Base-by-base conservation (phyloP, 2,888 invertebrate genomes). In the Hipparchia sbordonii region DNA sequence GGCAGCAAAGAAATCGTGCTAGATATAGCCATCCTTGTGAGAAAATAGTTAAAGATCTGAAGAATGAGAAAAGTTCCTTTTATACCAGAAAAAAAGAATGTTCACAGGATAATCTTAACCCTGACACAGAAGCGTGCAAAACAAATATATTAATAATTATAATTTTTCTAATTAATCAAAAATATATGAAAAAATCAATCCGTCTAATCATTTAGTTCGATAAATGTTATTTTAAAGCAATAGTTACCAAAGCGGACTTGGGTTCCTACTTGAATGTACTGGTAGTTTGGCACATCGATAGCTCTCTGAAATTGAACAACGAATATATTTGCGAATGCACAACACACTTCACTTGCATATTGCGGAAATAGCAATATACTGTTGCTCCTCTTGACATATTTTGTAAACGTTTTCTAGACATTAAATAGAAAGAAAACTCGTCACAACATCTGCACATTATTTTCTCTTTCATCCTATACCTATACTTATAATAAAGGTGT, bases 311-410 rank as follows among this genome's bases (percentile, higher is more conserved):
- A 51, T 68, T 23, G 59, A 68, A 59, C 68, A 60, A 46, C 23
- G 67, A 33, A 59, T 68, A 68, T 68, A 54, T 48, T 68, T 68
- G 51, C 68, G 68, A 57, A 68, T 68, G 51, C 68, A 59, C 59
- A 60, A 68, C 68, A 51, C 68, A 68, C 59, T 68, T 68, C 67
- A 68, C 59, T 68, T 60, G 67, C 67, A 68, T 51, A 68, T 48
- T 68, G 68, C 59, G 68, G 51, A 60, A 57, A 68, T 68, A 46
- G 59, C 67, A 67, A 67, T 68, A 59, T 59, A 51, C 23, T 59
- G 48, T 59, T 68, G 48, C 67, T 48, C 59, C 10, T 59, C 59
- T n/a, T 13, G 67, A 48, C 48, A 68, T 23, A 23, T 23, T 59
- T 57, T 59, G 48, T 59, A 57, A 56, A 67, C 56, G 56, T 46